A percentile compares a stretch with the other conserved stretches of the same genome.
phyloP scores from a whole-genome alignment of 2,888 invertebrate species.

The Priocnemis perturbator region DNA sequence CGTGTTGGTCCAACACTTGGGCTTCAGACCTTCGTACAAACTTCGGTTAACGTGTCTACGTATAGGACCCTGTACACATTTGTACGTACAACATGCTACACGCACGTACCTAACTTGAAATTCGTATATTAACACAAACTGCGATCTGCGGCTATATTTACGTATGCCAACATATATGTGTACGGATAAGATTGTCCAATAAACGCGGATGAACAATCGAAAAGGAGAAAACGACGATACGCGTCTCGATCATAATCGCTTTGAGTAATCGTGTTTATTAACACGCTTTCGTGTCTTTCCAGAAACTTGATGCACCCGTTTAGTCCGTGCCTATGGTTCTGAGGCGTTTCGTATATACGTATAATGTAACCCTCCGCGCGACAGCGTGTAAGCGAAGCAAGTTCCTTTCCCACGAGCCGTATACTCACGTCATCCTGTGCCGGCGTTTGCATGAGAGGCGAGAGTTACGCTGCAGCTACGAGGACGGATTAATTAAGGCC shows the following conservation, averaged over 20 bases:
- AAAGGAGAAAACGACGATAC: too few relatives aligned
- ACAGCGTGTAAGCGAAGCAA: conserved; percentile 20
- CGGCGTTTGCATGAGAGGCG: conserved; percentile 19
- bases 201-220: too few relatives aligned
- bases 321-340: background rate
- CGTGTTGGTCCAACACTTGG: background rate
- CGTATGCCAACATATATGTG: too few relatives aligned
- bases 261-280: too few relatives aligned
- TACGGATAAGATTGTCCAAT: too few relatives aligned
- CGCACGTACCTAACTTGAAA: too few relatives aligned
- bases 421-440: conserved; percentile 28
- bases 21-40: background rate
- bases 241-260: too few relatives aligned
- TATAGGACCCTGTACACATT: conserved; percentile 1
- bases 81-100: too few relatives aligned
- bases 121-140: too few relatives aligned
- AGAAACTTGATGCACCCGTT: too few relatives aligned
- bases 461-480: conserved; percentile 23
- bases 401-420: conserved; percentile 52
- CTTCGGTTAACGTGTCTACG: background rate
- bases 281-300: too few relatives aligned
- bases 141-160: too few relatives aligned
- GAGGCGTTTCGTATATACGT: conserved; percentile 7
- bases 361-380: background rate
- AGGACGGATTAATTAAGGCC: conserved; percentile 50